Evolutionary conservation across 2,888 invertebrate genomes (phyloP).

Genomic region (Spilosoma lubricipeda): DNA sequence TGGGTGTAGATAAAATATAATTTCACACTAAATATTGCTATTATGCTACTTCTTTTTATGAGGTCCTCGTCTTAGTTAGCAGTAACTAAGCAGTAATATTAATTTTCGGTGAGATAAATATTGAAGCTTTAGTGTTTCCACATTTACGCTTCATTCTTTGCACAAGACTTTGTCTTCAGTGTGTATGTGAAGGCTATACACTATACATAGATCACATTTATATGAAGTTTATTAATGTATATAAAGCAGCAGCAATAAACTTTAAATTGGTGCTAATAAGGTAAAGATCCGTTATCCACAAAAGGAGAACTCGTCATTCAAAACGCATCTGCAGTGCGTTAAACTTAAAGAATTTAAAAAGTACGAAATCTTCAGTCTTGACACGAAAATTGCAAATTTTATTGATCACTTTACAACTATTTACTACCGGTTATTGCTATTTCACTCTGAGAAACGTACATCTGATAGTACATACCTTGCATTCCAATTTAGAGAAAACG

Average conservation of each 20-base stretch:
- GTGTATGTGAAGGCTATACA: too few species aligned
- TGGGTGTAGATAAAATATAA: too few species aligned
- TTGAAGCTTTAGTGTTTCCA: too few species aligned
- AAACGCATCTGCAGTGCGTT: neutral
- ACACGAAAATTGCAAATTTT: conserved; percentile 34
- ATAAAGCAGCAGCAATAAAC: neutral
- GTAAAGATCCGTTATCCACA: neutral
- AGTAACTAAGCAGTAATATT: too few species aligned
- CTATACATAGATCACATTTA: neutral
- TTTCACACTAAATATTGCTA: too few species aligned
- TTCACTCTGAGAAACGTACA: conserved; percentile 21
- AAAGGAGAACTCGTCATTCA: neutral
- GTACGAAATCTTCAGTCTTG: neutral
- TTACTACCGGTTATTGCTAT: conserved; percentile 19
- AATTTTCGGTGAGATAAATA: too few species aligned
- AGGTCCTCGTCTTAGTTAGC: too few species aligned
- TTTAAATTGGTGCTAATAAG: neutral
- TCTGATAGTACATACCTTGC: conserved; percentile 22
- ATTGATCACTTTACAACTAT: conserved; percentile 35
- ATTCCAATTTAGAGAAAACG: conserved; percentile 47
- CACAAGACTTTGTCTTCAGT: neutral
- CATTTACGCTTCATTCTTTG: neutral
- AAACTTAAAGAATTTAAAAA: neutral
- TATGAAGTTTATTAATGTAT: neutral
- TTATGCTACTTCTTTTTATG: too few species aligned